Conservation (phyloP, 2,113 vertebrate species). For the Martes martes region DNA sequence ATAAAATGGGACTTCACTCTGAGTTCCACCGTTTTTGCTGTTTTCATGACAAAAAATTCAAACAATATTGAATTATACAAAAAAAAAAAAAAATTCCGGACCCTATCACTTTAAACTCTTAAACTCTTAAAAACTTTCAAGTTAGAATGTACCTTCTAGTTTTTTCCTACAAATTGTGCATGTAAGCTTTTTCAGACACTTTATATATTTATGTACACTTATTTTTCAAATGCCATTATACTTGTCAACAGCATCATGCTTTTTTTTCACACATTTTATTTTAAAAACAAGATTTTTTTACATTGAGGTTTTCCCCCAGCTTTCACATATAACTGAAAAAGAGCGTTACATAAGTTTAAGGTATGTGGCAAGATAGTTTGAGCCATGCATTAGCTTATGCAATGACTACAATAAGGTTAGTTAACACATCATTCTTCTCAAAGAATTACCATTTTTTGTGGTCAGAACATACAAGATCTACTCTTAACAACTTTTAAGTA, state of each 20-base stretch:
- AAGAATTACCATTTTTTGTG: background rate
- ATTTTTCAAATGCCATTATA: background rate
- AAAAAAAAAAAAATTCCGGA: background rate
- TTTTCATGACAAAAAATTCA: background rate
- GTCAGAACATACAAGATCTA: background rate
- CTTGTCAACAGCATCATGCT: background rate
- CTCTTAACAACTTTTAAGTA: background rate
- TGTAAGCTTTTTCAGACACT: background rate
- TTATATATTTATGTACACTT: background rate
- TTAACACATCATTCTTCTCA: background rate
- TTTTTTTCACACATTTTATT: background rate
- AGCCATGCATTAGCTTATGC: background rate
- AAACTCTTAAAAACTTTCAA: background rate
- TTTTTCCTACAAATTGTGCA: background rate
- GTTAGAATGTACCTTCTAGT: background rate
- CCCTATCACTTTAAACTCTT: background rate
- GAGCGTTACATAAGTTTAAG: background rate
- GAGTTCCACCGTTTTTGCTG: background rate
- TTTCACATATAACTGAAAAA: background rate
- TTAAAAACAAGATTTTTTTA: background rate
- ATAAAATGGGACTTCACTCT: background rate
- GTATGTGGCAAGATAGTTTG: background rate
- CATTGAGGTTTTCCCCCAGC: background rate
- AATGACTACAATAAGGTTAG: background rate
- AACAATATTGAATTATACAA: background rate